Evolutionary conservation across 2,888 invertebrate genomes (phyloP).

Genomic region (Athalia cordata): DNA sequence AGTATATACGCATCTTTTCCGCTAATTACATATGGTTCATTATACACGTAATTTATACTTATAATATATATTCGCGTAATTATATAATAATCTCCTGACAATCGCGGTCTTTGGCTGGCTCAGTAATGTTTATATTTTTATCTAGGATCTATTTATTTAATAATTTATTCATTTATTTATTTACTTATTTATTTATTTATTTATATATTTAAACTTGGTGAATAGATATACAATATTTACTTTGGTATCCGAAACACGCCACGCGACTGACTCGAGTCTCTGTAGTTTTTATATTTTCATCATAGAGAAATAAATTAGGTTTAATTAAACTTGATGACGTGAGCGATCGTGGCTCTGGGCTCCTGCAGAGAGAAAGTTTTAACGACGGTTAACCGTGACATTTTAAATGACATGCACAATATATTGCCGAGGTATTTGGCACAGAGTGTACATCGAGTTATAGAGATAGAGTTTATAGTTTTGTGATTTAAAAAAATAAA

Average conservation of each 20-base stretch:
- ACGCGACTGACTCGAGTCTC: too few relatives aligned
- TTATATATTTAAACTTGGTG: too few relatives aligned
- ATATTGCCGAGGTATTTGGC: constrained; percentile 49
- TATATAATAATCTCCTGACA: too few relatives aligned
- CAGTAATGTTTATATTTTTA: constrained; percentile 4
- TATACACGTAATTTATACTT: background rate
- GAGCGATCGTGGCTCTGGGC: too few relatives aligned
- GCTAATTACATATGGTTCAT: constrained; percentile 27
- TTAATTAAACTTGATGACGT: too few relatives aligned
- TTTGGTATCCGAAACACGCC: too few relatives aligned
- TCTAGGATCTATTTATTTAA: background rate
- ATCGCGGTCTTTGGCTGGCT: background rate
- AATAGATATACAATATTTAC: too few relatives aligned
- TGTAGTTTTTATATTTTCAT: too few relatives aligned
- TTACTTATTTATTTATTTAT: too few relatives aligned
- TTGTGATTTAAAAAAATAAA: constrained; percentile 12
- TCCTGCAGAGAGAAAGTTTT: background rate
- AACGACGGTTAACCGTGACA: constrained; percentile 21
- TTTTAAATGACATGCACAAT: constrained; percentile 58
- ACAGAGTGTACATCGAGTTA: constrained; percentile 18
- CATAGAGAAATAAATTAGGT: too few relatives aligned
- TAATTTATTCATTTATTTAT: too few relatives aligned
- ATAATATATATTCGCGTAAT: too few relatives aligned
- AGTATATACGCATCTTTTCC: background rate
- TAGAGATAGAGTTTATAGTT: background rate